A percentile compares a stretch with the other conserved stretches of the same genome.
These are phyloP conservation scores for Pterobdella sp. DNA, from an alignment of 2,888 invertebrate species.

Conservation along the genomic window DNA sequence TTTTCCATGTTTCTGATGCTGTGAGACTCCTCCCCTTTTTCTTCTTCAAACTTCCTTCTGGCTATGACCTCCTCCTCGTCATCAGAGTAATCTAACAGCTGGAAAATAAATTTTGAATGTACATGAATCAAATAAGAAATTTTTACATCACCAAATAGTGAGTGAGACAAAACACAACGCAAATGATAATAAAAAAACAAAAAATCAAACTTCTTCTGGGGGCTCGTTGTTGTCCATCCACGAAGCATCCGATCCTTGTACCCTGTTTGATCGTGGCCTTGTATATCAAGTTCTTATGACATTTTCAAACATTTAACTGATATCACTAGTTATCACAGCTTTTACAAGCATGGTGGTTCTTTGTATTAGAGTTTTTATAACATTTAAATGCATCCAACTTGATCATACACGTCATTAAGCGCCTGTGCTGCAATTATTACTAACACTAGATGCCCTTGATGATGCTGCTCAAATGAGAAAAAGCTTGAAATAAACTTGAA, in stretches of 20 bases:
- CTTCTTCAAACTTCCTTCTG: background rate
- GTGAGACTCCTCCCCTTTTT: background rate
- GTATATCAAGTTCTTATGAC: too few relatives aligned
- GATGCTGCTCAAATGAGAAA: too few relatives aligned
- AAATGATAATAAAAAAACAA: background rate
- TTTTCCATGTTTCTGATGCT: background rate
- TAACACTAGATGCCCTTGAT: too few relatives aligned
- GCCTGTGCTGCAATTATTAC: too few relatives aligned
- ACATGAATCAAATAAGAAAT: background rate
- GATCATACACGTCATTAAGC: too few relatives aligned
- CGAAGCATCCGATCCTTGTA: conserved; percentile 15
- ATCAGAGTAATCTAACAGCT: background rate
- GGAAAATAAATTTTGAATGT: background rate
- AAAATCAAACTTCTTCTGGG: conserved; percentile 1
- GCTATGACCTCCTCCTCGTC: conserved; percentile 2
- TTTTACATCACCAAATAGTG: background rate
- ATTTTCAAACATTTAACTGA: too few relatives aligned
- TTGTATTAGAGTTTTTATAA: too few relatives aligned
- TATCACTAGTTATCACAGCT: too few relatives aligned
- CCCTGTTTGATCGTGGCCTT: background rate
- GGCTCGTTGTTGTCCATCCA: conserved; percentile 17
- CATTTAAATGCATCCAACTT: too few relatives aligned
- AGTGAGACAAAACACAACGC: background rate
- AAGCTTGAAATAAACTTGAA: too few relatives aligned
- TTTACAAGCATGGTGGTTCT: too few relatives aligned